A percentile compares a stretch with the other conserved stretches of the same genome.
Conservation (phyloP, 2,797 vertebrate species). For the Pseudopleuronectes americanus region DNA sequence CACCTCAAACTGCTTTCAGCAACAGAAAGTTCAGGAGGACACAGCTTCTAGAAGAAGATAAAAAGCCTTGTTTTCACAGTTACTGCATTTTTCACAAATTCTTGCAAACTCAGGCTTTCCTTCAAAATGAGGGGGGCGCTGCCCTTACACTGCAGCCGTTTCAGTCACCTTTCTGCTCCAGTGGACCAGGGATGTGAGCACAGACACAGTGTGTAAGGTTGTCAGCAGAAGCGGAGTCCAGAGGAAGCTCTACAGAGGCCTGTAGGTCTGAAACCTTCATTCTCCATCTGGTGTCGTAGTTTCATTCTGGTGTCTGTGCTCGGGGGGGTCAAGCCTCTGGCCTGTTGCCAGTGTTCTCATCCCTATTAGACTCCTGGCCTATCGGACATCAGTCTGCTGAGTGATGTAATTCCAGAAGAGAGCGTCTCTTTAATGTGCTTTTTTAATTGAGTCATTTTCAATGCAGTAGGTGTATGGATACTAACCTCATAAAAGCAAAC, state of each 20-base stretch:
- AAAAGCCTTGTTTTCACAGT: background rate
- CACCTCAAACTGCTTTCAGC: conserved; percentile 25
- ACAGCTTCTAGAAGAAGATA: background rate
- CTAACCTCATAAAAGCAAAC: conserved; percentile 39
- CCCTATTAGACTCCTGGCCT: conserved; percentile 44
- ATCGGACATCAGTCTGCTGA: conserved; percentile 46
- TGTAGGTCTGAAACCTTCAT: conserved; percentile 45
- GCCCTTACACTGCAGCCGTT: conserved; percentile 24
- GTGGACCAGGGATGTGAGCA: conserved; percentile 50
- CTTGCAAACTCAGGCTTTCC: conserved; percentile 39
- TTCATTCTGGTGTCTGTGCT: conserved; percentile 28
- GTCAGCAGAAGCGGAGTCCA: conserved; percentile 35
- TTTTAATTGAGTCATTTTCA: conserved; percentile 52
- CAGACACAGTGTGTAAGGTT: conserved; percentile 32
- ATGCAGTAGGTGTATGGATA: conserved; percentile 27
- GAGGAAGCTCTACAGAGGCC: conserved; percentile 11
- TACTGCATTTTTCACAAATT: conserved; percentile 40
- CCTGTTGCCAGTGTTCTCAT: conserved; percentile 46
- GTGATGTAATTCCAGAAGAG: conserved; percentile 48
- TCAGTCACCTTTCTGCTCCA: conserved; percentile 74
- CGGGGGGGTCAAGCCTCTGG: conserved; percentile 67
- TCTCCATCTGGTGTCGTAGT: conserved; percentile 16
- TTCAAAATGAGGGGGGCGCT: background rate
- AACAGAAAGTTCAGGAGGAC: conserved; percentile 23
- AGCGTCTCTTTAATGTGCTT: conserved; percentile 21